These are phyloP conservation scores for Platorchestia sp. DNA, from an alignment of 1,140 invertebrate genomes.

Conservation along the genomic window DNA sequence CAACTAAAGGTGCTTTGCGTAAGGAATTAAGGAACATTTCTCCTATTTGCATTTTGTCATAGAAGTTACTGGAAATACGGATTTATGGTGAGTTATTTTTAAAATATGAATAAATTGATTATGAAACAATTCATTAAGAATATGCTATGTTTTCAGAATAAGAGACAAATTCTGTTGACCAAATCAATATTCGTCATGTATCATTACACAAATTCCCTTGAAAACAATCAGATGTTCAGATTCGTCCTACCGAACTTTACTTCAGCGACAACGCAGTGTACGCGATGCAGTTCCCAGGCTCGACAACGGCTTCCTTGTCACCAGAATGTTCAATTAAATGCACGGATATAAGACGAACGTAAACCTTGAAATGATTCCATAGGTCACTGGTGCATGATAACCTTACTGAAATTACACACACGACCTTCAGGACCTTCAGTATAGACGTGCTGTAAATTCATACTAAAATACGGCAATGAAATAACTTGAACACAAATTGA, in stretches of 20 bases:
- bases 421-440: not conserved
- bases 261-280: not conserved
- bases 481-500: not conserved
- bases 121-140: too few relatives aligned
- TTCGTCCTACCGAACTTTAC: not conserved
- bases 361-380: not conserved
- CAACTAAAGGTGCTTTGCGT: too few relatives aligned
- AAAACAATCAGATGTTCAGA: not conserved
- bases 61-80: too few relatives aligned
- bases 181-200: too few relatives aligned
- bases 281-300: not conserved
- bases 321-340: not conserved
- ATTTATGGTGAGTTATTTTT: too few relatives aligned
- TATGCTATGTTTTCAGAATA: too few relatives aligned
- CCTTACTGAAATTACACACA: not conserved
- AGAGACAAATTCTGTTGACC: too few relatives aligned
- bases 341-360: not conserved
- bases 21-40: too few relatives aligned
- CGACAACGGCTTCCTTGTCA: not conserved
- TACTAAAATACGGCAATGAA: not conserved
- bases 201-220: too few relatives aligned
- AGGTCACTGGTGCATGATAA: not conserved
- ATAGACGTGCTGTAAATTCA: not conserved
- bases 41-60: too few relatives aligned
- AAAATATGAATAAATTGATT: too few relatives aligned